Percentiles rank a stretch among this genome's conserved stretches.
These are phyloP conservation scores for Leucophenga varia DNA, from an alignment of 1,140 invertebrate species.

Conservation along the genomic window DNA sequence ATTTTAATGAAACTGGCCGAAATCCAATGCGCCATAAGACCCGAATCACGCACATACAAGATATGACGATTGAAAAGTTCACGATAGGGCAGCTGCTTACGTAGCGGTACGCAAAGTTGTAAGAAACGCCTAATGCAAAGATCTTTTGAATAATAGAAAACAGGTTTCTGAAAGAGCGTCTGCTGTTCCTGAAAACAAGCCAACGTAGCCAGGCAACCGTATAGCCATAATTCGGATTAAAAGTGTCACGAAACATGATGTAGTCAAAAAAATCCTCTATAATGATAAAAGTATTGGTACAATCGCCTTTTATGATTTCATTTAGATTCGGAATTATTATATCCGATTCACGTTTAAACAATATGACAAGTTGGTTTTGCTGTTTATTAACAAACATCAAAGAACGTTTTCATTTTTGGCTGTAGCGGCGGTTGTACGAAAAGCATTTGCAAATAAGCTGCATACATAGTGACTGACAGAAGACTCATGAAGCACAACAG, in stretches of 20 bases:
- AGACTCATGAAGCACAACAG: constrained; percentile 30
- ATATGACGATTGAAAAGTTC: constrained; percentile 27
- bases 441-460: constrained; percentile 25
- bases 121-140: constrained; percentile 20
- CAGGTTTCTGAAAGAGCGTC: constrained; percentile 12
- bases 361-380: too few relatives aligned
- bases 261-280: constrained; percentile 8
- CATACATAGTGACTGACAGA: constrained; percentile 38
- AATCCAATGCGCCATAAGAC: constrained; percentile 19
- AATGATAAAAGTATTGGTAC: background rate
- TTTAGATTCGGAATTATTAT: background rate
- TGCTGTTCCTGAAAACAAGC: constrained; percentile 23
- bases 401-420: too few relatives aligned
- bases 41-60: constrained; percentile 20
- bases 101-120: constrained; percentile 12
- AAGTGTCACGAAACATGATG: constrained; percentile 13
- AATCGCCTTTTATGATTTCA: too few relatives aligned
- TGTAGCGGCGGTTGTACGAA: constrained; percentile 27
- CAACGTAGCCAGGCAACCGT: constrained; percentile 17
- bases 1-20: constrained; percentile 21
- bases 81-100: constrained; percentile 20
- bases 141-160: constrained; percentile 25
- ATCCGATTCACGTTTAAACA: background rate
- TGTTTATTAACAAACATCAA: too few relatives aligned
- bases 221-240: constrained; percentile 22